Evolutionary conservation across 2,113 vertebrate species (phyloP).

Genomic region (Hippocampus abdominalis): DNA sequence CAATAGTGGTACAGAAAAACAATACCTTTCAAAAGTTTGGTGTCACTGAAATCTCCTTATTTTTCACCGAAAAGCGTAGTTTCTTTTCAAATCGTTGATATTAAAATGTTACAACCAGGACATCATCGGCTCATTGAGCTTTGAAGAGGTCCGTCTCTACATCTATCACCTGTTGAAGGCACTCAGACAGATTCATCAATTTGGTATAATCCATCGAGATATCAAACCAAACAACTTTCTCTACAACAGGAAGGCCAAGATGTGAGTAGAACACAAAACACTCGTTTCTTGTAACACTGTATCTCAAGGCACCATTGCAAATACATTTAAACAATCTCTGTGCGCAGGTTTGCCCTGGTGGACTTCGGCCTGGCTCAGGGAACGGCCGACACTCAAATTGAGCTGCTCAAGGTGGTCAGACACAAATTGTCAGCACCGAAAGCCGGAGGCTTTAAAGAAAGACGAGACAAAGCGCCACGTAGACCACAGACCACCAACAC

Average conservation of each 20-base stretch:
- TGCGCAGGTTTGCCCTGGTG: slow-evolving; percentile 86
- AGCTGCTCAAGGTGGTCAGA: slow-evolving; percentile 85
- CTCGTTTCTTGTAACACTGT: not conserved
- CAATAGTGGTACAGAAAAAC: slow-evolving; percentile 83
- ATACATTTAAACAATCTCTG: not conserved
- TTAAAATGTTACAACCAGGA: slow-evolving; percentile 73
- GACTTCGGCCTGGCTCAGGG: slow-evolving; percentile 98
- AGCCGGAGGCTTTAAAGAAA: slow-evolving; percentile 75
- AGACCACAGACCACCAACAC: slow-evolving; percentile 29
- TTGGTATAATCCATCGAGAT: slow-evolving; percentile 96
- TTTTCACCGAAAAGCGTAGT: too few species aligned
- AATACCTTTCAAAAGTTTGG: too few species aligned
- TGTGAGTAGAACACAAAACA: slow-evolving; percentile 71
- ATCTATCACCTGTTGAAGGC: slow-evolving; percentile 91
- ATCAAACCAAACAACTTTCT: slow-evolving; percentile 88
- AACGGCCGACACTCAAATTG: slow-evolving; percentile 86
- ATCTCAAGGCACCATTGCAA: too few species aligned
- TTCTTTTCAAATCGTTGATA: not conserved
- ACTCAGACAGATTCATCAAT: slow-evolving; percentile 88
- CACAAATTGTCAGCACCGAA: slow-evolving; percentile 73
- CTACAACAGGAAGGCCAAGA: slow-evolving; percentile 80
- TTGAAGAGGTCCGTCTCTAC: slow-evolving; percentile 90
- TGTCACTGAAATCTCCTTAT: too few species aligned
- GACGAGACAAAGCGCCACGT: slow-evolving; percentile 59
- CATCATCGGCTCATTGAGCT: slow-evolving; percentile 82